phyloP scores from a whole-genome alignment of 23 tunicate genomes.

The Ciona savignyi region DNA sequence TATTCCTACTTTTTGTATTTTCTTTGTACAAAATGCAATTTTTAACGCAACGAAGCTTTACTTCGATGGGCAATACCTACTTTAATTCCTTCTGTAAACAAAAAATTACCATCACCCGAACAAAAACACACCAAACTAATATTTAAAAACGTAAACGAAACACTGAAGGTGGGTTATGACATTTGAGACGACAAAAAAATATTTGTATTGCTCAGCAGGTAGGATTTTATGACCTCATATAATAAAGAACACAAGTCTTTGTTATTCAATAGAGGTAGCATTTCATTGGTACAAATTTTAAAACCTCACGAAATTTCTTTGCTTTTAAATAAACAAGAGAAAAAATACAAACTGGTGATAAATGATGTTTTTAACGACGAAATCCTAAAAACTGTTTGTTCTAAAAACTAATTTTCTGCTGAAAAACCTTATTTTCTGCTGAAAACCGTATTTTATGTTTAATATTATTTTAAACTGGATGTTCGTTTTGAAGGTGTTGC shows the following conservation, averaged over 20 bases:
- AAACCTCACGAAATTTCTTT: too few relatives aligned
- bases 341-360: too few relatives aligned
- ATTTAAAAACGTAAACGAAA: not conserved
- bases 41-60: conserved; percentile 21
- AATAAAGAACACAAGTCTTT: not conserved
- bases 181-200: not conserved
- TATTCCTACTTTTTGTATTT: conserved; percentile 4
- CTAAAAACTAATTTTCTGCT: too few relatives aligned
- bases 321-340: too few relatives aligned
- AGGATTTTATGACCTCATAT: not conserved
- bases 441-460: too few relatives aligned
- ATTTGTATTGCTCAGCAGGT: not conserved
- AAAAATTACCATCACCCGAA: not conserved
- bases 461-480: too few relatives aligned
- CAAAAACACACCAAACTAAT: not conserved
- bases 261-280: not conserved
- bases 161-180: not conserved
- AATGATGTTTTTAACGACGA: too few relatives aligned
- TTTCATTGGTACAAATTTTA: not conserved
- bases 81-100: not conserved
- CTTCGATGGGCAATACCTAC: conserved; percentile 31
- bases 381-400: too few relatives aligned
- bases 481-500: too few relatives aligned
- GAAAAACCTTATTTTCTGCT: too few relatives aligned
- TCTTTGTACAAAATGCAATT: not conserved